Evolutionary conservation across 2,113 vertebrate genomes (phyloP).

Genomic region (Bubo bubo): DNA sequence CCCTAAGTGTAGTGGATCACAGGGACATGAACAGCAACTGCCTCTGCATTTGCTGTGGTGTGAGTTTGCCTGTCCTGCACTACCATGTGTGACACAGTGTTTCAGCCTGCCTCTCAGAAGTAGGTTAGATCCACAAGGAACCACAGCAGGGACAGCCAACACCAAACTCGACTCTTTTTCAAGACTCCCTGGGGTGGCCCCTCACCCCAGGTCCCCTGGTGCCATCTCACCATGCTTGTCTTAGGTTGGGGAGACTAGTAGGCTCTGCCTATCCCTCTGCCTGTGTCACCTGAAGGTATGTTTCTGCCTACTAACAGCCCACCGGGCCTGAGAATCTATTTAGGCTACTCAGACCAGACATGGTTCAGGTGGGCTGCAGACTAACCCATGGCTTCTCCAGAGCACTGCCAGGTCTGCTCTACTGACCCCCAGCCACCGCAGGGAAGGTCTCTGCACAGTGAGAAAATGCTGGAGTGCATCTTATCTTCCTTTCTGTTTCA

Average conservation of each 20-base stretch:
- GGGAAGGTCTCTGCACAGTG: not conserved
- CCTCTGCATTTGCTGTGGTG: too few species aligned
- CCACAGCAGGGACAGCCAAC: not conserved
- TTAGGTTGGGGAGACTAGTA: not conserved
- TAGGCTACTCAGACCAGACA: fast-evolving
- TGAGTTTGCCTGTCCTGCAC: not conserved
- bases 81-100: fast-evolving
- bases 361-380: not conserved
- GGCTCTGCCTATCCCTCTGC: not conserved
- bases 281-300: not conserved
- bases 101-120: not conserved
- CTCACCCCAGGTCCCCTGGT: not conserved
- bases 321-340: not conserved
- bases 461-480: not conserved
- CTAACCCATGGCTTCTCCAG: not conserved
- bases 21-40: fast-evolving
- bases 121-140: not conserved
- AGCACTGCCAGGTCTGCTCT: not conserved
- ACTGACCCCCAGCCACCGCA: not conserved
- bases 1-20: fast-evolving
- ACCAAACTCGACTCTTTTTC: not conserved
- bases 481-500: not conserved
- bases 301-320: not conserved
- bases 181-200: not conserved
- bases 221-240: not conserved